Base-by-base conservation (phyloP, 2,797 vertebrate genomes). In the Crax fasciolata region DNA sequence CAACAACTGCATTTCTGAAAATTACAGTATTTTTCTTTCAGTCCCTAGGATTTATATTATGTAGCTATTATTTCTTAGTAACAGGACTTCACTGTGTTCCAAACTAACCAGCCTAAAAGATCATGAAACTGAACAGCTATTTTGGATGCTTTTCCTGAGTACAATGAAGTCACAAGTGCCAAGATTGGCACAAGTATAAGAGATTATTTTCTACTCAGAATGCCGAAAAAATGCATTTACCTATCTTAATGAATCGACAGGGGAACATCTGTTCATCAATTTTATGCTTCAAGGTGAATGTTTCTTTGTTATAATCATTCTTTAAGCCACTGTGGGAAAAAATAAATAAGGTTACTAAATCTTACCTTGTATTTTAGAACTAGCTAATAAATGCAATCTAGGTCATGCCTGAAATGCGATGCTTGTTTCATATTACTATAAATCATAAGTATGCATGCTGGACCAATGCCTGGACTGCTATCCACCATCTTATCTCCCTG, bases 231-330 rank as follows among this genome's bases (percentile, higher is more conserved):
- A 85, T 90, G 91, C 94, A 95, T 98, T 99, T 98, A 99, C 99
- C 99, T 98, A 99, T 99, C 99, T 99, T 99, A 98, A 99, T 98
- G 97, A 99, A 99, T 98, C 99, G 99, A 98, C 99, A 99, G 86
- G 99, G 99, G 94, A 99, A 99, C 99, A 99, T 99, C 98, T 99
- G 99, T 97, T 99, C 99, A 83, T 99, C 99, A 54, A 99, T 99
- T 98, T 99, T 99, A 99, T 99, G 99, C 98, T 99, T 99, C 98
- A 99, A 98, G 91, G 99, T 99, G 97, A 99, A 99, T 20, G 99
- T 99, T 98, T 99, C 99, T 98, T 99, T 99, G 98, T 99, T 99
- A 98, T 99, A 99, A 98, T 99, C 99, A 96, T 99, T 99, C 98
- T 99, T 99, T 98, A 99, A 99, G 98, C 99, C 99, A 98, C 99